A percentile compares a stretch with the other conserved stretches of the same genome.
Conservation (phyloP, 1,140 invertebrate species). For the Zaprionus kolodkinae region DNA sequence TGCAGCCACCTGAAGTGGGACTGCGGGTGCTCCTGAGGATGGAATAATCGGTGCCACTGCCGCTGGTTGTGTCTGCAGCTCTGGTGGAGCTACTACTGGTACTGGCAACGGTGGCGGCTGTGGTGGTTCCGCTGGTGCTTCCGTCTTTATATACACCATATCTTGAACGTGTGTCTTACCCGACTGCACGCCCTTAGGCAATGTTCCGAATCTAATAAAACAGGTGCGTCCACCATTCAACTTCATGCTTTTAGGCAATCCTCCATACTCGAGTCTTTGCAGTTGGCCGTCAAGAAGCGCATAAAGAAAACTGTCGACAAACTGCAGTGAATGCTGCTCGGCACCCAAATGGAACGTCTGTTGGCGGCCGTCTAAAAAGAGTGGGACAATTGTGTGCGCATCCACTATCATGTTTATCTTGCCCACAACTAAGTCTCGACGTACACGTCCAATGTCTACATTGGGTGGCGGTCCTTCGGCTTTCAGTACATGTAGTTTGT, state of each 20-base stretch:
- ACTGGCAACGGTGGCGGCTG: slow-evolving; percentile 61
- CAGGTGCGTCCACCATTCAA: slow-evolving; percentile 92
- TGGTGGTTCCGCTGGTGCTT: slow-evolving; percentile 68
- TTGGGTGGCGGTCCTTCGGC: slow-evolving; percentile 95
- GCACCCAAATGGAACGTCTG: slow-evolving; percentile 92
- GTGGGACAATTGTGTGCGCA: slow-evolving; percentile 90
- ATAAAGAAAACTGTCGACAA: slow-evolving; percentile 90
- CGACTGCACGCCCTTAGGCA: slow-evolving; percentile 90
- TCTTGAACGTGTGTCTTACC: slow-evolving; percentile 89
- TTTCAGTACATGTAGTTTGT: slow-evolving; percentile 90
- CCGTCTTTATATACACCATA: slow-evolving; percentile 86
- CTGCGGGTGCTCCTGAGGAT: slow-evolving; percentile 22
- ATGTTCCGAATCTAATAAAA: slow-evolving; percentile 92
- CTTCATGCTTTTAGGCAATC: slow-evolving; percentile 94
- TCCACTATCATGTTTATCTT: slow-evolving; percentile 94
- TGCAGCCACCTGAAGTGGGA: slow-evolving; percentile 52
- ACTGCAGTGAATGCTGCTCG: slow-evolving; percentile 90
- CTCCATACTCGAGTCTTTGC: slow-evolving; percentile 95
- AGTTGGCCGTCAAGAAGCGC: slow-evolving; percentile 93
- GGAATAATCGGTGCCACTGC: neutral
- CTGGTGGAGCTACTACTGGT: slow-evolving; percentile 20
- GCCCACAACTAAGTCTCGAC: slow-evolving; percentile 91
- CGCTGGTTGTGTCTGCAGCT: neutral
- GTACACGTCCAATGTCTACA: slow-evolving; percentile 89
- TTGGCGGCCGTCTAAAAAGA: slow-evolving; percentile 94